These are phyloP conservation scores for Drosophila sechellia DNA, from an alignment of 1,140 invertebrate species.

Conservation along the genomic window DNA sequence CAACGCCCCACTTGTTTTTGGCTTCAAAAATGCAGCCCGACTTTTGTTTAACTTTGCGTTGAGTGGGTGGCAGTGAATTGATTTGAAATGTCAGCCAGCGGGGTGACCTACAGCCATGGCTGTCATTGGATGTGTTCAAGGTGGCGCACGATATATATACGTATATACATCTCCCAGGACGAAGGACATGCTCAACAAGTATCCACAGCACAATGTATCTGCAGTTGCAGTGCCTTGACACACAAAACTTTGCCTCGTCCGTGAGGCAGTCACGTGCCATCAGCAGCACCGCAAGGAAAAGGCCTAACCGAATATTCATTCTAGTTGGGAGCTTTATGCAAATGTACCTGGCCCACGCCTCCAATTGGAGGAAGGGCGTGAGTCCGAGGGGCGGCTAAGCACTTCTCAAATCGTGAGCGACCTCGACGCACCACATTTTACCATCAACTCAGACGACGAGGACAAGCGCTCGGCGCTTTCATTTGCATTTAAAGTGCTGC, in stretches of 20 bases:
- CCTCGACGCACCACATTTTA: conserved; percentile 69
- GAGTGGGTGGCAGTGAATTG: conserved; percentile 29
- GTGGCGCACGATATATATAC: conserved; percentile 1
- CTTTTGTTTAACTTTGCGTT: conserved; percentile 35
- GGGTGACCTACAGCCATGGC: conserved; percentile 41
- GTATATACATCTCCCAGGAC: conserved; percentile 17
- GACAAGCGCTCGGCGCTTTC: conserved; percentile 60
- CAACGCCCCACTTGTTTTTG: conserved; percentile 58
- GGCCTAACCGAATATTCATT: conserved; percentile 78
- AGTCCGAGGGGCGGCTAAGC: conserved; percentile 21
- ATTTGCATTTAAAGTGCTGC: conserved; percentile 82
- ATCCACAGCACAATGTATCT: conserved; percentile 36
- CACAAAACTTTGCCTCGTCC: conserved; percentile 55
- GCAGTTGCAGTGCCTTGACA: conserved; percentile 72
- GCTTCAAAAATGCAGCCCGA: conserved; percentile 49
- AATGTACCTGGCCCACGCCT: conserved; percentile 11
- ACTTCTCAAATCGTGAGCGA: conserved; percentile 73
- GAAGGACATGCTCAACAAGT: conserved; percentile 76
- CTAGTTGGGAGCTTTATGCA: conserved; percentile 76
- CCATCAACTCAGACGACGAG: conserved; percentile 56
- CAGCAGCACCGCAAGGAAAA: conserved; percentile 49
- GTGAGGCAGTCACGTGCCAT: conserved; percentile 63
- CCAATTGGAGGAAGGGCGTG: not conserved
- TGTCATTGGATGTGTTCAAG: conserved; percentile 64
- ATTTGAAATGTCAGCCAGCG: conserved; percentile 53